Base-by-base conservation (phyloP, 2,113 vertebrate species). In the Nyctereutes procyonoides region DNA sequence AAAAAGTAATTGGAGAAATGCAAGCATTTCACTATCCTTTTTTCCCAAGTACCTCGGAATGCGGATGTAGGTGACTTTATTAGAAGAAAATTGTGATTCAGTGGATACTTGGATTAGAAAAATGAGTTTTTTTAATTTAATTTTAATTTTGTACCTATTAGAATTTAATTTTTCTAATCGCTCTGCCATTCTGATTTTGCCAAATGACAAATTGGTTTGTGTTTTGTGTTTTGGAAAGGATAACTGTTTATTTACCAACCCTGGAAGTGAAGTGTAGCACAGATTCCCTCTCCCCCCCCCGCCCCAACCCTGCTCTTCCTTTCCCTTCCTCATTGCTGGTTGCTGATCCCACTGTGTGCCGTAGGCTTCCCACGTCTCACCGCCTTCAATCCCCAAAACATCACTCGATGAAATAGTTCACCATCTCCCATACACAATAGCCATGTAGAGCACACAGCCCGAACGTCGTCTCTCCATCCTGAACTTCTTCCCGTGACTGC, bases 1-100 rank as follows among this genome's bases (percentile, higher is more conserved):
- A 84, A 88, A 94, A n/a, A 80, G 74, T 92, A 85, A 74, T 62
- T 88, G 43, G 79, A 82, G 53, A 97, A 89, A 94, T 89, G 80
- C 15, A 90, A n/a, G n/a, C 30, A 74, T 90, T 74, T 81, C 28
- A 35, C 20, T 67, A 24, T 86, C 38, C 85, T 95, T 84, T 95
- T 96, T 88, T 85, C 26, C 30, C 22, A 91, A 86, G 92, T 67
- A 92, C 30, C n/a, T 60, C 82, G 48, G n/a, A 94, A 89, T 96
- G 60, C 93, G 79, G 55, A 74, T 28, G 35, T 65, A 69, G 20
- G 35, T 65, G 22, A 32, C 30, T 90, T 90, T 94, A 88, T 89
- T 85, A 88, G 67, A 86, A 43, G 74, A 71, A 28, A 55, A 67
- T 86, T 53, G 76, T 90, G 76, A 79, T 85, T 91, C 73, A 80